Percentiles rank a stretch among this genome's conserved stretches.
phyloP scores from a whole-genome alignment of 1,140 invertebrate species.

The Zaprionus lachaisei region DNA sequence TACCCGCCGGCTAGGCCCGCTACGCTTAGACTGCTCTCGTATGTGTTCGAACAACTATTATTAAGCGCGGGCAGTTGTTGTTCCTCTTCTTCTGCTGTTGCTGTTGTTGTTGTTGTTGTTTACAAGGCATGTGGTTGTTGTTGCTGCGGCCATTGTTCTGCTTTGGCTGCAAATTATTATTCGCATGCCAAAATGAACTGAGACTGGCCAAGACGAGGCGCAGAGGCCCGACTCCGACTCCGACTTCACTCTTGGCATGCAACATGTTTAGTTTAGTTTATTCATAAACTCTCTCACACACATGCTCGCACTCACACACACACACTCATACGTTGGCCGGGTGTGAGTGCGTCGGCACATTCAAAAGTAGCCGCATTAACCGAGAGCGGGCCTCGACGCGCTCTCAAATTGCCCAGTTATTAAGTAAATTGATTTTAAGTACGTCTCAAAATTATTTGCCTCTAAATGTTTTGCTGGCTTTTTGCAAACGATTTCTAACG shows the following conservation, averaged over 20 bases:
- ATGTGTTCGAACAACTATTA: conserved; percentile 83
- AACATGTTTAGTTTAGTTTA: conserved; percentile 79
- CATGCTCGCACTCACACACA: conserved; percentile 12
- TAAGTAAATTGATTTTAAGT: conserved; percentile 84
- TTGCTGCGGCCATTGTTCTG: conserved; percentile 77
- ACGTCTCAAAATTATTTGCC: conserved; percentile 79
- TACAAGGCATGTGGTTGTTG: conserved; percentile 14
- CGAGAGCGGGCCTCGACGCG: conserved; percentile 19
- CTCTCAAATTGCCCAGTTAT: conserved; percentile 79
- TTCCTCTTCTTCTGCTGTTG: background rate
- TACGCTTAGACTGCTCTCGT: conserved; percentile 52
- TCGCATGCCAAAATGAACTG: conserved; percentile 82
- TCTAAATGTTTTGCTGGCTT: conserved; percentile 78
- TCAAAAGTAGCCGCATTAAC: conserved; percentile 51
- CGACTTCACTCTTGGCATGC: conserved; percentile 56
- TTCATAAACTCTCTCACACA: conserved; percentile 46
- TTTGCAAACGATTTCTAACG: conserved; percentile 38
- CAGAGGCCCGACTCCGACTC: conserved; percentile 27
- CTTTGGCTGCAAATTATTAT: conserved; percentile 79
- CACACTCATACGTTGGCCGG: conserved; percentile 2
- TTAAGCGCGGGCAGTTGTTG: conserved; percentile 61
- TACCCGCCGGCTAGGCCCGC: conserved; percentile 79
- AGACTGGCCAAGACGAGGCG: conserved; percentile 52
- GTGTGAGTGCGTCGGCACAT: conserved; percentile 52
- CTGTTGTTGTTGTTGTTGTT: conserved; percentile 29